phyloP scores from a whole-genome alignment of 2,113 vertebrate genomes.

The Prinia subflava region DNA sequence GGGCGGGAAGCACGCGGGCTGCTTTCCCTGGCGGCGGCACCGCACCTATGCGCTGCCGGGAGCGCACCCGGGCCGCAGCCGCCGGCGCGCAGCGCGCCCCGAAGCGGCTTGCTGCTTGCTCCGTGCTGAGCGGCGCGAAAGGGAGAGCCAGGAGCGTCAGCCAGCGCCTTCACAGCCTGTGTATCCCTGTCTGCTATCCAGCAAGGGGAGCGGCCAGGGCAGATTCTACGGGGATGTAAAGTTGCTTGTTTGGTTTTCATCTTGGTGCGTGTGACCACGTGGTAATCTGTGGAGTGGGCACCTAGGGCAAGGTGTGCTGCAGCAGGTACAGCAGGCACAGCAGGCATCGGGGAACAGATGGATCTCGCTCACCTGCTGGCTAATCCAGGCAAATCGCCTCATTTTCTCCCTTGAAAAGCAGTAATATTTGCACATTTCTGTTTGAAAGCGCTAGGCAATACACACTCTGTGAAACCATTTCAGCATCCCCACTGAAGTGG shows the following conservation, averaged over 20 bases:
- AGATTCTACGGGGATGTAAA: not conserved
- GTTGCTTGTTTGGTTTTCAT: not conserved
- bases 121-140: not conserved
- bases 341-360: not conserved
- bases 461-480: not conserved
- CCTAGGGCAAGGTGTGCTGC: not conserved
- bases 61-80: not conserved
- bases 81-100: fast-evolving
- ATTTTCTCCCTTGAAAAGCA: not conserved
- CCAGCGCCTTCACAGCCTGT: fast-evolving
- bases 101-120: fast-evolving
- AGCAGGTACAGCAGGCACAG: not conserved
- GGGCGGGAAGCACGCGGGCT: not conserved
- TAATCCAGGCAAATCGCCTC: not conserved
- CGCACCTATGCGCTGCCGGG: not conserved
- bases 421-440: not conserved
- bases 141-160: not conserved
- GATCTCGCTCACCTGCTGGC: not conserved
- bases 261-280: fast-evolving
- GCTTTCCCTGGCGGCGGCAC: not conserved
- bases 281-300: too few species aligned
- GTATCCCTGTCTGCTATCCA: not conserved
- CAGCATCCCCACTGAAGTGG: not conserved
- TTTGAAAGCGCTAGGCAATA: not conserved
- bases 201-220: not conserved